Evolutionary conservation across 2,888 invertebrate genomes (phyloP), one percentile per base, ranked within the genome.

Genomic region (Troglohyphantes excavatus): DNA sequence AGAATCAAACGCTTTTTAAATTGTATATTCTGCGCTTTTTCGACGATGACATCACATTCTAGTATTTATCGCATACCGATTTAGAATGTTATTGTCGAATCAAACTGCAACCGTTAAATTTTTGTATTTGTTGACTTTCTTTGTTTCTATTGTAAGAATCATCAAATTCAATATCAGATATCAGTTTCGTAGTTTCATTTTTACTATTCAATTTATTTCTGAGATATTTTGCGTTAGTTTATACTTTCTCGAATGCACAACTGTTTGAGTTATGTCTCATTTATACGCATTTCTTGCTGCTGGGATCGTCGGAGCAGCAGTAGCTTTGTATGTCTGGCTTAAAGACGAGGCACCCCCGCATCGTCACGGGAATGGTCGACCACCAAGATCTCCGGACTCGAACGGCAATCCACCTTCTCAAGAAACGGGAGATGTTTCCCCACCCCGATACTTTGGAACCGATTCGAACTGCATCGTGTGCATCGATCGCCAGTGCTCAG

Each of bases 401-500:
- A 2, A 5, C 17, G 17, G 17, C n/a, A n/a, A 11, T n/a, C 1
- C 26, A n/a, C n/a, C n/a, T n/a, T 27, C 27, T 17, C 6, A 11
- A 2, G 7, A 29, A 65, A 65, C 23, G 5, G 65, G 65, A 3
- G 65, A 23, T 13, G 27, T 23, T 29, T 1, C 29, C 53, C n/a
- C 23, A 7, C 11, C 33, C 13, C 19, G 5, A 29, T 26, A 19
- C 17, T 59, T 21, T 17, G 61, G 19, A 59, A 3, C 19, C 13
- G 75, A 29, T 59, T 9, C 27, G n/a, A 59, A 29, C 19, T 75
- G 75, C 29, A 75, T 75, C 33, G 53, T 75, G 2, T 75, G 75
- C 21, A 13, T 2, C 7, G 75, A 75, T n/a, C 2, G 19, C 7
- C 11, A 2, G 1, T n/a, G 75, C 33, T 9, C 21, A 29, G 21